Evolutionary conservation across 2,888 invertebrate genomes (phyloP).

Genomic region (Scrobipalpa costella): DNA sequence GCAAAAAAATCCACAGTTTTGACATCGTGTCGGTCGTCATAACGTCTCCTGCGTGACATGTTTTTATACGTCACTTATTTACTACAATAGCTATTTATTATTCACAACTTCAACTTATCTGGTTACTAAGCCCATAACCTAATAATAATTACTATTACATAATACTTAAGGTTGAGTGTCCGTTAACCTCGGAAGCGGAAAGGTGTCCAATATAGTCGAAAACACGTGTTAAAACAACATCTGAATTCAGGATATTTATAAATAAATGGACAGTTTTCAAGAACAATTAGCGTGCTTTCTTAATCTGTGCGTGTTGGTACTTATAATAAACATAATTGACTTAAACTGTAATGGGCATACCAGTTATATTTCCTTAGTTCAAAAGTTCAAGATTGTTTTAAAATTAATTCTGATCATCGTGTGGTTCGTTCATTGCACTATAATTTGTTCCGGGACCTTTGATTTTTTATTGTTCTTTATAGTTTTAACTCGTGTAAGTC

Average conservation of each 20-base stretch:
- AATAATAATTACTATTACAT: conserved; percentile 14
- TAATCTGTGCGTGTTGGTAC: conserved; percentile 4
- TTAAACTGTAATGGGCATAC: neutral
- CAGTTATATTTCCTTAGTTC: conserved; percentile 7
- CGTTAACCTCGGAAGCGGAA: conserved; percentile 22
- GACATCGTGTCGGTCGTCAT: conserved; percentile 7
- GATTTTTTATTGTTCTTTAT: too few relatives aligned
- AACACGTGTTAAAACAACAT: neutral
- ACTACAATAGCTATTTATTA: conserved; percentile 8
- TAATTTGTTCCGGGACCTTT: conserved; percentile 1
- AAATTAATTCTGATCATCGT: neutral
- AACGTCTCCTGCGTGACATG: conserved; percentile 12
- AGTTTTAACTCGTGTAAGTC: too few relatives aligned
- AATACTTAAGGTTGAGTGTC: neutral
- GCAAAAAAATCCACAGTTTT: neutral
- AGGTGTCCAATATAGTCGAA: neutral
- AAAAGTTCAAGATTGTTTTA: conserved; percentile 9
- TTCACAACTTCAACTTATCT: conserved; percentile 1
- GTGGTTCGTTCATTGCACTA: conserved; percentile 6
- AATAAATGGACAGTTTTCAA: neutral
- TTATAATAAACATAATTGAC: conserved; percentile 14
- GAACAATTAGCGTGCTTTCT: conserved; percentile 8
- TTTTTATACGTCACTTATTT: conserved; percentile 5
- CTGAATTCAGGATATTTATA: conserved; percentile 15
- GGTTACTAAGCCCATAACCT: conserved; percentile 6